Evolutionary conservation across 2,113 vertebrate genomes (phyloP).

Genomic region (Mola mola): DNA sequence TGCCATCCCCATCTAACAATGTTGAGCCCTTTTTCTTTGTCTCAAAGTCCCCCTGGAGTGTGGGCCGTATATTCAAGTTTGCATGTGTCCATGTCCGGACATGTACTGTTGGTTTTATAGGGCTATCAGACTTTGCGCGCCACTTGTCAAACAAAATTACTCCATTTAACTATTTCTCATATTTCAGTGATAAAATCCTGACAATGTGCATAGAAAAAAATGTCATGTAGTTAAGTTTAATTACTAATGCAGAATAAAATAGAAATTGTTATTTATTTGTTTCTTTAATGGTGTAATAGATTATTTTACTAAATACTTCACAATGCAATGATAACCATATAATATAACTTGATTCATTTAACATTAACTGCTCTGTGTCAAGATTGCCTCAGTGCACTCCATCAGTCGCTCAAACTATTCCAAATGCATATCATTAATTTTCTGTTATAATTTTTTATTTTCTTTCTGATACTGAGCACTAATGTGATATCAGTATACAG

Average conservation of each 20-base stretch:
- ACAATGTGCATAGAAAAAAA: neutral
- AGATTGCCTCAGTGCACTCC: too few species aligned
- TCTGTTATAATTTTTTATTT: too few species aligned
- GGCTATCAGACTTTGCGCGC: neutral
- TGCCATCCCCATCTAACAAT: constrained; percentile 34
- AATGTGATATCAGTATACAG: too few species aligned
- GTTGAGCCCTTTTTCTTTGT: constrained; percentile 27
- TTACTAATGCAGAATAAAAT: neutral
- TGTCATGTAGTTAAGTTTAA: neutral
- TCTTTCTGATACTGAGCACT: too few species aligned
- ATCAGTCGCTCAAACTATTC: too few species aligned
- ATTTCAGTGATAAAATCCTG: neutral
- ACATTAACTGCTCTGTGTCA: too few species aligned
- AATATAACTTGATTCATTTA: too few species aligned
- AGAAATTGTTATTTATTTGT: neutral
- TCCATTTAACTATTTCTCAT: neutral
- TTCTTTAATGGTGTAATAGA: too few species aligned
- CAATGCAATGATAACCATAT: too few species aligned
- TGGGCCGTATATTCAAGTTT: neutral
- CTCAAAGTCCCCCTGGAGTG: constrained; percentile 9
- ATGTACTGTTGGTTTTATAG: constrained; percentile 21
- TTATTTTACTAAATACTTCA: too few species aligned
- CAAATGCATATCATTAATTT: too few species aligned
- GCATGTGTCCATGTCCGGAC: constrained; percentile 12
- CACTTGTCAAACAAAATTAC: neutral